phyloP scores from a whole-genome alignment of 2,797 vertebrate genomes.

The Sebastes aleutianus region DNA sequence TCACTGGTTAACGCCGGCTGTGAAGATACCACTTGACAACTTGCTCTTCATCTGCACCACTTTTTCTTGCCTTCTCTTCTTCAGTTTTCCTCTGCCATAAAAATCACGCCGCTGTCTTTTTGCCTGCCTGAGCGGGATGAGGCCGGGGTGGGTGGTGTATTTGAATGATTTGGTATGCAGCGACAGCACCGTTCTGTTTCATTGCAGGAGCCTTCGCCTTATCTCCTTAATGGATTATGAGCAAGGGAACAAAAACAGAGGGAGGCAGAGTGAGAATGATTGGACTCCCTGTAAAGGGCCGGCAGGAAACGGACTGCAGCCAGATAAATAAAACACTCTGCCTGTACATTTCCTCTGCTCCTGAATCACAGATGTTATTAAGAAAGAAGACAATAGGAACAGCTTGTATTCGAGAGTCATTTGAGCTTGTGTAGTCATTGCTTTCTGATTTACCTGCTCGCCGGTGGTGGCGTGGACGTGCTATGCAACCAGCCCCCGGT shows the following conservation, averaged over 20 bases:
- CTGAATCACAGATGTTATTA: constrained; percentile 66
- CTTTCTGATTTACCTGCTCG: constrained; percentile 27
- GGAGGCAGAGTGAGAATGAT: constrained; percentile 72
- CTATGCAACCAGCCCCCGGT: not conserved
- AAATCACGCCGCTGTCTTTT: constrained; percentile 1
- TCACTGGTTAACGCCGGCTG: not conserved
- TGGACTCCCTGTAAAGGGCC: constrained; percentile 68
- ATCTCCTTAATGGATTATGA: constrained; percentile 81
- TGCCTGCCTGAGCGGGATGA: constrained; percentile 30
- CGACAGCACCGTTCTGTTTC: constrained; percentile 61
- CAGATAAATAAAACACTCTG: constrained; percentile 67
- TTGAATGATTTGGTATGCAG: constrained; percentile 75
- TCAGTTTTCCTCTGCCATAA: not conserved
- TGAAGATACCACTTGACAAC: not conserved
- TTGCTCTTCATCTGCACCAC: not conserved
- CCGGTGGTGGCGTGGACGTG: not conserved
- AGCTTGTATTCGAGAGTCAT: constrained; percentile 55
- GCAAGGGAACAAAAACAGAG: constrained; percentile 72
- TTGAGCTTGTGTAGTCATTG: constrained; percentile 27
- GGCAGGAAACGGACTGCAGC: constrained; percentile 58
- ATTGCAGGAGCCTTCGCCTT: constrained; percentile 69
- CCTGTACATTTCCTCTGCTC: constrained; percentile 45
- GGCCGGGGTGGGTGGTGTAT: constrained; percentile 11
- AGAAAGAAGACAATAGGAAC: constrained; percentile 42
- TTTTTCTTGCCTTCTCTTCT: not conserved